Evolutionary conservation across 2,888 invertebrate genomes (phyloP).

Genomic region (Sphaeridia pumilis): DNA sequence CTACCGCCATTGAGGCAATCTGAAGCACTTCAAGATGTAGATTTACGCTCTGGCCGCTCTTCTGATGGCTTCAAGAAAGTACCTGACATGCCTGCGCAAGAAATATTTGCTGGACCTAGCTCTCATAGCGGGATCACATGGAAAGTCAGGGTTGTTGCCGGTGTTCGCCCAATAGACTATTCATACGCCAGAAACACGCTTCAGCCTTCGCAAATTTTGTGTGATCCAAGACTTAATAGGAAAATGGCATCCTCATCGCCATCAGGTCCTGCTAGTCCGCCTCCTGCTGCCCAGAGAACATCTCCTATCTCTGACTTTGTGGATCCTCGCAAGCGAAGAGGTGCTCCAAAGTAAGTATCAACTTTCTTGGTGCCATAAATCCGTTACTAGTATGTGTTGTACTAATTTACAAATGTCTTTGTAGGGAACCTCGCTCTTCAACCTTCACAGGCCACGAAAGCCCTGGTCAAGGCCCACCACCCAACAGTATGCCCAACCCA

Average conservation of each 20-base stretch:
- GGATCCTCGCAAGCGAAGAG: conserved; percentile 13
- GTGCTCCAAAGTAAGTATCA: neutral
- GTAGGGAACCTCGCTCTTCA: conserved; percentile 3
- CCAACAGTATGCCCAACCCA: conserved; percentile 6
- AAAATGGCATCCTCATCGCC: too few species aligned
- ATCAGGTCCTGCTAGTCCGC: conserved; percentile 18
- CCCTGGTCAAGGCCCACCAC: conserved; percentile 8
- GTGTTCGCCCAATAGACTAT: conserved; percentile 57
- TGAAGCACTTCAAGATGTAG: conserved; percentile 48
- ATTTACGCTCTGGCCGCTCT: conserved; percentile 48
- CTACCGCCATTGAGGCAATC: conserved; percentile 41
- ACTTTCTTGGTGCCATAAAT: neutral
- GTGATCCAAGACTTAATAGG: conserved; percentile 69
- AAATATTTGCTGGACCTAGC: conserved; percentile 70
- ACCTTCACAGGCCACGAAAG: neutral
- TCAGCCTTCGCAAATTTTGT: conserved; percentile 34
- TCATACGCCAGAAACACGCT: conserved; percentile 49
- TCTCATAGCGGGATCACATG: conserved; percentile 64
- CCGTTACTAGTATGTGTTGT: too few species aligned
- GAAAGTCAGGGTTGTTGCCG: conserved; percentile 48
- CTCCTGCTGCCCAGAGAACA: conserved; percentile 2
- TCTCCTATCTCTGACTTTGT: conserved; percentile 8
- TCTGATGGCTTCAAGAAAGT: conserved; percentile 42
- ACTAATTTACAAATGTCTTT: neutral
- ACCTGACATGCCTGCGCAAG: conserved; percentile 71